These are phyloP conservation scores for Mizuhopecten yessoensis DNA, from an alignment of 1,140 invertebrate species.

Conservation along the genomic window DNA sequence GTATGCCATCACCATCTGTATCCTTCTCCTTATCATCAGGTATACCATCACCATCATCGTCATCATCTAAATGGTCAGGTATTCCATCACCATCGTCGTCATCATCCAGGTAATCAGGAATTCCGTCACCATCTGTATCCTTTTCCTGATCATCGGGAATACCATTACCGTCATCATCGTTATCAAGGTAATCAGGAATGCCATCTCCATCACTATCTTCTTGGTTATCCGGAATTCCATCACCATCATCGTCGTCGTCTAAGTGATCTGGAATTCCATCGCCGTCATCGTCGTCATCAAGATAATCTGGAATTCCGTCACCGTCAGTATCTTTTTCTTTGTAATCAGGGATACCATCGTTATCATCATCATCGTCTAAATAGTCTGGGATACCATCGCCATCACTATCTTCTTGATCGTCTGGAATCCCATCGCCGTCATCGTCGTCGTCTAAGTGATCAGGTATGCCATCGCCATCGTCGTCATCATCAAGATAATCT, in stretches of 20 bases:
- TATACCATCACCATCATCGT: constrained; percentile 79
- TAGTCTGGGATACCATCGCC: constrained; percentile 78
- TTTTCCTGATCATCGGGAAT: constrained; percentile 76
- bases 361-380: constrained; percentile 75
- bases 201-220: constrained; percentile 79
- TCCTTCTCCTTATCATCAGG: constrained; percentile 74
- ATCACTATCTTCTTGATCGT: constrained; percentile 78
- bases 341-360: constrained; percentile 80
- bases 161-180: constrained; percentile 75
- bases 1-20: constrained; percentile 70
- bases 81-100: constrained; percentile 78
- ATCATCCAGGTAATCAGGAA: constrained; percentile 73
- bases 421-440: constrained; percentile 81
- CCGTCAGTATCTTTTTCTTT: constrained; percentile 74
- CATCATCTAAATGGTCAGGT: constrained; percentile 75
- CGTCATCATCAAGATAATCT: constrained; percentile 75
- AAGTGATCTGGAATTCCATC: constrained; percentile 73
- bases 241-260: constrained; percentile 75
- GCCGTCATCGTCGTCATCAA: constrained; percentile 74
- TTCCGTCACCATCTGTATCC: constrained; percentile 79
- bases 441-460: constrained; percentile 71
- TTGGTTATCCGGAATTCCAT: constrained; percentile 76
- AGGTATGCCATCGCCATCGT: constrained; percentile 78
- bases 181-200: constrained; percentile 73
- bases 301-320: constrained; percentile 75